Evolutionary conservation across 2,888 invertebrate genomes (phyloP), one percentile per base, ranked within the genome.

Genomic region (Monopis laevigella): DNA sequence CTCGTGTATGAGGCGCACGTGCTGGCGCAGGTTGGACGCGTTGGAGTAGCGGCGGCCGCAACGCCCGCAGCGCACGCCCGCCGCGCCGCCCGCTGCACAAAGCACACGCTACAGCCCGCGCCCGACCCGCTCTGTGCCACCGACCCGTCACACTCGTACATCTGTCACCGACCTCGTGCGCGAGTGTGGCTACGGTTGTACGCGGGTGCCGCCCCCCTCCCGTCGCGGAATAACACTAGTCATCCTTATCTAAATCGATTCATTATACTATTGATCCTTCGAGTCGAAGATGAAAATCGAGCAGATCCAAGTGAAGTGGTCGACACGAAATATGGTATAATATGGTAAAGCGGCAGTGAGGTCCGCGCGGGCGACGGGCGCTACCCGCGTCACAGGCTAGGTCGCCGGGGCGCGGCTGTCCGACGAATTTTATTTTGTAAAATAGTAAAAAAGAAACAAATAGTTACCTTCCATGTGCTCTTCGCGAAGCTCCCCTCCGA

Each of bases 1-100:
- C 68, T 86, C 84, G 77, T 88, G 88, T 66, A 89, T 87, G 59
- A 88, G 88, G 57, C 87, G 86, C 69, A 88, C 86, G 80, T 89
- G 88, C 74, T 88, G 88, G 58, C 87, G 85, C 62, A 88, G 84
- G 82, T 88, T 88, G 78, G 87, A 86, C 62, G 86, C 84, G 68
- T 87, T 87, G 66, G 86, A 86, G 82, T 88, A 88, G 71, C 84
- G 84, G 56, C 86, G 84, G 54, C 86, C 86, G 80, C 87, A 87
- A 74, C 85, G 84, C 60, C 82, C 84, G 73, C 88, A 88, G 59
- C 85, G 78, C 65, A 72, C 74, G 53, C 65, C 65, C 55, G 61
- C 65, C 51, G 51, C 59, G 46, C 51, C 56, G 49, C 52, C 54
- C 53, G 49, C 49, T n/a, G n/a, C n/a, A 46, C 24, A 45, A 45